Conservation (phyloP, 1,140 invertebrate genomes). For the Portunus trituberculatus region DNA sequence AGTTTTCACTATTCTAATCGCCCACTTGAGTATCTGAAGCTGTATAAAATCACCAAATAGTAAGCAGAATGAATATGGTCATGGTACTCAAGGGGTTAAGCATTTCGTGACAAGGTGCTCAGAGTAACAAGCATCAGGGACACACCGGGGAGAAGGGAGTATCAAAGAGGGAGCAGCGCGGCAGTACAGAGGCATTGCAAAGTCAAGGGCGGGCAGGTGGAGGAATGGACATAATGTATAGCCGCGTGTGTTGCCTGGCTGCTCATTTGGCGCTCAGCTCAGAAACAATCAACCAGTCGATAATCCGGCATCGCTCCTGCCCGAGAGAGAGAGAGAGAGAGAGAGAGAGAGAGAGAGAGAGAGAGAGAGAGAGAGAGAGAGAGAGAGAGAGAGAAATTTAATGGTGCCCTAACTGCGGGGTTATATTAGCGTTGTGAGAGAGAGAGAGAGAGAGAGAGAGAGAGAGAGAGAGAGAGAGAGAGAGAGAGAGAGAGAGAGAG, state of each 20-base stretch:
- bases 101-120: too few species aligned
- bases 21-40: too few species aligned
- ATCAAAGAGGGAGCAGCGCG: too few species aligned
- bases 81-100: too few species aligned
- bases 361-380: conserved; percentile 20
- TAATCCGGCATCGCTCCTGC: not conserved
- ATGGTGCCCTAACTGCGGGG: too few species aligned
- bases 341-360: conserved; percentile 20
- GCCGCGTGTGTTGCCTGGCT: not conserved
- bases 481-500: not conserved
- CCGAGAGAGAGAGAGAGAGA: not conserved
- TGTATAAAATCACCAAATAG: too few species aligned
- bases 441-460: not conserved
- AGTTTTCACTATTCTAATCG: too few species aligned
- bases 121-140: too few species aligned
- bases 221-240: not conserved
- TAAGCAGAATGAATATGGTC: too few species aligned
- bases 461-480: not conserved
- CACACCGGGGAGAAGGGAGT: too few species aligned
- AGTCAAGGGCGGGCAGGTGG: not conserved
- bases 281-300: not conserved
- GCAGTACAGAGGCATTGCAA: not conserved
- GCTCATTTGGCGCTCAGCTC: not conserved
- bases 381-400: not conserved
- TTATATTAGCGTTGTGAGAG: too few species aligned